phyloP scores from a whole-genome alignment of 2,113 vertebrate species.

The Beaufortia kweichowensis region DNA sequence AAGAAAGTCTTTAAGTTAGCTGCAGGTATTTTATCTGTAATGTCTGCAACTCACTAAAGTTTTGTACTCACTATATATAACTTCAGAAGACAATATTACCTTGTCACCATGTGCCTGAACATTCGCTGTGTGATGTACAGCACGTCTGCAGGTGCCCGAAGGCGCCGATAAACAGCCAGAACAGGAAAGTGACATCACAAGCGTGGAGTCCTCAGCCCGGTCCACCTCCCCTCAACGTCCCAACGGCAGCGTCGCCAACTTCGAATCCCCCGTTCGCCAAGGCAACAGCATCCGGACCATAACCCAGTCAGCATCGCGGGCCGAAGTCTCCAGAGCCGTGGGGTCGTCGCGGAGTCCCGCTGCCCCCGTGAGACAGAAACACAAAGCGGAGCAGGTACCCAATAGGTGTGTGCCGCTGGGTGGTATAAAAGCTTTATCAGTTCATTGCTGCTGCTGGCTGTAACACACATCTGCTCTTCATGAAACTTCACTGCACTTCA shows the following conservation, averaged over 20 bases:
- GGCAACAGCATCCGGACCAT: slow-evolving; percentile 79
- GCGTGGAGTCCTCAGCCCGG: slow-evolving; percentile 74
- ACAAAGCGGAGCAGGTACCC: slow-evolving; percentile 63
- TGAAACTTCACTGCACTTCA: slow-evolving; percentile 35
- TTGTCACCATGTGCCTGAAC: slow-evolving; percentile 5
- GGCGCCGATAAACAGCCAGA: slow-evolving; percentile 74
- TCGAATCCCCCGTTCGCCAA: slow-evolving; percentile 71
- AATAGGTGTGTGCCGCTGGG: slow-evolving; percentile 76
- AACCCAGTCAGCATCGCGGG: slow-evolving; percentile 72
- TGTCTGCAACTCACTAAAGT: no score
- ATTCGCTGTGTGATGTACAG: slow-evolving; percentile 63
- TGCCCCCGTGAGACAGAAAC: slow-evolving; percentile 67
- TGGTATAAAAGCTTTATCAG: slow-evolving; percentile 8
- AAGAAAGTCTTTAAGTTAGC: slow-evolving; percentile 91
- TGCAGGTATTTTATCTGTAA: slow-evolving; percentile 76
- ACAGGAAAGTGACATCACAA: slow-evolving; percentile 76
- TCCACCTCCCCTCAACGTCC: slow-evolving; percentile 69
- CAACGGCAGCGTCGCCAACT: slow-evolving; percentile 77
- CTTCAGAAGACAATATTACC: slow-evolving; percentile 9
- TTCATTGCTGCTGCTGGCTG: slow-evolving; percentile 42
- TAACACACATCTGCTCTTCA: slow-evolving; percentile 39
- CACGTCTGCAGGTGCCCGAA: slow-evolving; percentile 80
- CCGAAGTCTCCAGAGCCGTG: slow-evolving; percentile 62
- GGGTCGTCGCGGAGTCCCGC: slow-evolving; percentile 64
- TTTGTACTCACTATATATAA: neutral